Base-by-base conservation (phyloP, 2,888 invertebrate species). In the Epistrophe grossulariae region DNA sequence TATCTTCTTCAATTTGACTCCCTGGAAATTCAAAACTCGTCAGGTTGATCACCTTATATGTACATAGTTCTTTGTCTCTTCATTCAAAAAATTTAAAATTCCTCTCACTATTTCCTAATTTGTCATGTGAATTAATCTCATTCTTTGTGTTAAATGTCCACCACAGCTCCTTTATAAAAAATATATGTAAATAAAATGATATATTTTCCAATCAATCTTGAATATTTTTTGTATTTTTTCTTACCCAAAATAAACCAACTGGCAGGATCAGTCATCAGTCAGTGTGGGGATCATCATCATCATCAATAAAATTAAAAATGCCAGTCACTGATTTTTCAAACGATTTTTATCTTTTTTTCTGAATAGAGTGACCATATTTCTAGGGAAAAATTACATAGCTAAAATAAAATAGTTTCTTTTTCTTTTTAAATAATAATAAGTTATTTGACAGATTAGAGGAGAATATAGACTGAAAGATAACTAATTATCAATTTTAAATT, bases 41-140 rank as follows among this genome's bases (percentile, higher is more conserved):
- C 28, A 77, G 80, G 76, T 77, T 77, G 77, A 84, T 57, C 71
- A 84, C 76, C 80, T 59, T 66, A 8, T 24, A 7, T n/a, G n/a
- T n/a, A n/a, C n/a, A n/a, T n/a, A 13, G 6, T 2, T 24, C 7
- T 38, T 40, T 31, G 19, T 13, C 4, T n/a, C n/a, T 55, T 7
- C 24, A 24, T 31, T 40, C 24, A 43, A 40, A n/a, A 24, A 24
- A 59, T 10, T 81, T 74, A 73, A 82, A 70, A 85, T 85, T 85
- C 85, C 19, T 59, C 72, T 50, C 81, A 64, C 62, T 70, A 19
- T 28, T 45, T 50, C 57, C 24, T 48, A 77, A 81, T 85, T 81
- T 85, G 81, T 85, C 78, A 81, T 78, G 64, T 64, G 52, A 76
- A 71, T 57, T 38, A 71, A 66, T 68, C 77, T 45, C 62, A 55